These are phyloP conservation scores for Taphrorychus bicolor DNA, from an alignment of 2,888 invertebrate species.

Conservation along the genomic window DNA sequence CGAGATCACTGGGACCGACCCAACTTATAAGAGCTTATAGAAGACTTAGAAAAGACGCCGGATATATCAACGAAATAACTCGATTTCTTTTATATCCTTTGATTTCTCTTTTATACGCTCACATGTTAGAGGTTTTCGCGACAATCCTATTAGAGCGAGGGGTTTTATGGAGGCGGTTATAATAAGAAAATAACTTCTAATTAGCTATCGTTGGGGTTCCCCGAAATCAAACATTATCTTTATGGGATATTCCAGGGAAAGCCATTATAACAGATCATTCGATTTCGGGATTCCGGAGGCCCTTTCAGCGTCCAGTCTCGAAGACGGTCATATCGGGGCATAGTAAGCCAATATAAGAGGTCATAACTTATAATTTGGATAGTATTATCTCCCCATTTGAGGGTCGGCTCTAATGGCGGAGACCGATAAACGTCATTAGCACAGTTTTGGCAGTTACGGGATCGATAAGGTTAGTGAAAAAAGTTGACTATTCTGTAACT, in stretches of 20 bases:
- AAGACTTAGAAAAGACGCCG: conserved; percentile 43
- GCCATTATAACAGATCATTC: conserved; percentile 41
- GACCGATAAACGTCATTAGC: conserved; percentile 46
- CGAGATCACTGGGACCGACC: conserved; percentile 41
- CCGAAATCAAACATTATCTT: conserved; percentile 38
- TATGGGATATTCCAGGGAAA: conserved; percentile 21
- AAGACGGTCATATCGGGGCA: conserved; percentile 38
- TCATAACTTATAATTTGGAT: conserved; percentile 57
- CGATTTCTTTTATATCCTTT: conserved; percentile 42
- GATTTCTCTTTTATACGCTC: conserved; percentile 40
- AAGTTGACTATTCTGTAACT: too few species aligned
- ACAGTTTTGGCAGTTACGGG: conserved; percentile 15
- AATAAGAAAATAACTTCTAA: conserved; percentile 14
- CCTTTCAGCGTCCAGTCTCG: conserved; percentile 38
- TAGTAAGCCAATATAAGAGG: conserved; percentile 55
- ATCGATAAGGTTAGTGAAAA: conserved; percentile 18
- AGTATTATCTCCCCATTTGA: conserved; percentile 52
- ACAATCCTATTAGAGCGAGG: conserved; percentile 32
- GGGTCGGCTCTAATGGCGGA: conserved; percentile 53
- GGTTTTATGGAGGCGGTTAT: neutral
- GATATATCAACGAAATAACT: conserved; percentile 42
- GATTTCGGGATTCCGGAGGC: conserved; percentile 22
- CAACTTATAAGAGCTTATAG: conserved; percentile 45
- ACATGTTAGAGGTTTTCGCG: conserved; percentile 24
- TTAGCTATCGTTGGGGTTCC: conserved; percentile 33